Percentiles rank a stretch among this genome's conserved stretches.
These are phyloP conservation scores for Phrynocephalus versicolor DNA, from an alignment of 2,113 vertebrate genomes.

Conservation along the genomic window DNA sequence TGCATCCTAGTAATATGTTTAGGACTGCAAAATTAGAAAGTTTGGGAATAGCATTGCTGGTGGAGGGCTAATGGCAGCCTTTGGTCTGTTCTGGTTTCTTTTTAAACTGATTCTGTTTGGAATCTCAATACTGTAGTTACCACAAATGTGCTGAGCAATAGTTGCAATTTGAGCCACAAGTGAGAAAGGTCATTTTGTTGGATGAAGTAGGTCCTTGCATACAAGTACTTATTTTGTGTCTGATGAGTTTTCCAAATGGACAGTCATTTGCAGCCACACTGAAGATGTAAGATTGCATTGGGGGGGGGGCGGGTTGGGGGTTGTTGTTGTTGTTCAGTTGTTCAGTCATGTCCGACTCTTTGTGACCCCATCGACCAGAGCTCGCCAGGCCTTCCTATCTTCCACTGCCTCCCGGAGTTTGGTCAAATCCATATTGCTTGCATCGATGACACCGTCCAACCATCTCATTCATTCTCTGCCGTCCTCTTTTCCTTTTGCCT, in stretches of 20 bases:
- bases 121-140: constrained; percentile 12
- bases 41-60: background rate
- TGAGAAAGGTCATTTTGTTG: background rate
- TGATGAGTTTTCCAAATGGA: constrained; percentile 2
- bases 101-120: constrained; percentile 19
- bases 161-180: constrained; percentile 15
- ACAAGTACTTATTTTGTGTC: background rate
- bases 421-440: too few species aligned
- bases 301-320: too few species aligned
- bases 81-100: constrained; percentile 22
- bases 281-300: background rate
- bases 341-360: too few species aligned
- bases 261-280: background rate
- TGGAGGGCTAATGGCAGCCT: constrained; percentile 2
- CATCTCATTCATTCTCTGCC: too few species aligned
- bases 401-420: too few species aligned
- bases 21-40: constrained; percentile 11
- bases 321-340: too few species aligned
- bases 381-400: too few species aligned
- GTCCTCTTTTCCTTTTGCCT: too few species aligned
- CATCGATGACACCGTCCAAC: too few species aligned
- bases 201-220: background rate
- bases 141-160: constrained; percentile 9
- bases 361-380: too few species aligned
- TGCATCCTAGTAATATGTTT: background rate